These are phyloP conservation scores for Emmelina monodactyla DNA, from an alignment of 2,888 invertebrate species.

Conservation along the genomic window DNA sequence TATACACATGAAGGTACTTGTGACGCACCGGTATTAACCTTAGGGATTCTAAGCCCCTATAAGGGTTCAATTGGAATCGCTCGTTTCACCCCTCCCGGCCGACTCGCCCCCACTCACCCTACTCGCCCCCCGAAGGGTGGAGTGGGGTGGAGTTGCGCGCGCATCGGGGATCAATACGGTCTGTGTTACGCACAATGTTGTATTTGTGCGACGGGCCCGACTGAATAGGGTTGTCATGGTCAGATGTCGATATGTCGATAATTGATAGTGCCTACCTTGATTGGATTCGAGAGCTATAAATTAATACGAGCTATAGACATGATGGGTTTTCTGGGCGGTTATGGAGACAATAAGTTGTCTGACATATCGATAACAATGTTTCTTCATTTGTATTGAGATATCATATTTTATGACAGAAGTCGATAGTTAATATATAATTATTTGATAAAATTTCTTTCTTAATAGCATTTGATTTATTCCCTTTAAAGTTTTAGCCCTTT, in stretches of 20 bases:
- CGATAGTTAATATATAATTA: too few relatives aligned
- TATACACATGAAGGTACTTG: constrained; percentile 23
- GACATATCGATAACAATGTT: too few relatives aligned
- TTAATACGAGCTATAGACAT: not conserved
- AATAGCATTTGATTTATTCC: too few relatives aligned
- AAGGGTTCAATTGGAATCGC: constrained; percentile 59
- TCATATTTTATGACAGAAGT: too few relatives aligned
- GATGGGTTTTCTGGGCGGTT: too few relatives aligned
- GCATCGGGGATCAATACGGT: constrained; percentile 61
- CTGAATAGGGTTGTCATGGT: constrained; percentile 46
- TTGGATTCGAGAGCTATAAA: not conserved
- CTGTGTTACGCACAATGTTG: constrained; percentile 47
- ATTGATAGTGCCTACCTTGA: constrained; percentile 23
- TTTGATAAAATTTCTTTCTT: too few relatives aligned
- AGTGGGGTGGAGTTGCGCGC: constrained; percentile 44
- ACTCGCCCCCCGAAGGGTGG: constrained; percentile 18
- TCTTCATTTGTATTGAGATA: too few relatives aligned
- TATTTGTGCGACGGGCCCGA: constrained; percentile 18
- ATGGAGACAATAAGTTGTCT: too few relatives aligned
- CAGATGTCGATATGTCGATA: constrained; percentile 36
- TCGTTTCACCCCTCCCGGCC: constrained; percentile 33
- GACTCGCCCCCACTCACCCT: constrained; percentile 27
- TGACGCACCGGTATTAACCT: constrained; percentile 47
- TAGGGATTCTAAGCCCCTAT: constrained; percentile 49
- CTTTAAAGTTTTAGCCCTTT: too few relatives aligned